A percentile compares a stretch with the other conserved stretches of the same genome.
These are phyloP conservation scores for Myotis planiceps DNA, from an alignment of 2,797 vertebrate species.

Conservation along the genomic window DNA sequence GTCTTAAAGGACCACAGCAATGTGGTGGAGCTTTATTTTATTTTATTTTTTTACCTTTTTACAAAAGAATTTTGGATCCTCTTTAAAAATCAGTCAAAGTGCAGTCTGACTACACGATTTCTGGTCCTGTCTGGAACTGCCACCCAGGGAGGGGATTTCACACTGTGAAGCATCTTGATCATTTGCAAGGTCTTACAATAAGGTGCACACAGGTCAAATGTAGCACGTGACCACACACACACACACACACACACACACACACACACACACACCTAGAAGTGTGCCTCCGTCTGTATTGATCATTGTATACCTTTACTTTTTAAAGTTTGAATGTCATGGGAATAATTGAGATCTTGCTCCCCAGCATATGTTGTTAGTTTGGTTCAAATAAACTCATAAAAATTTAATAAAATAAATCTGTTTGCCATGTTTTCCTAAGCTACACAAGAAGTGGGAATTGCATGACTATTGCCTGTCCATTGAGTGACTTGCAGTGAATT, in stretches of 20 bases:
- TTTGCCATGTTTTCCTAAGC: not conserved
- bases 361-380: not conserved
- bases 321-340: not conserved
- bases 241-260: not conserved
- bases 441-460: not conserved
- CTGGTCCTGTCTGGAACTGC: not conserved
- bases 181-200: not conserved
- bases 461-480: not conserved
- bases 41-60: not conserved
- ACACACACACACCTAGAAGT: not conserved
- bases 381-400: not conserved
- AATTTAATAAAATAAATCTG: not conserved
- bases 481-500: not conserved
- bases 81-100: constrained; percentile 30
- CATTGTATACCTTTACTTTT: not conserved
- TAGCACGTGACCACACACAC: not conserved
- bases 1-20: constrained; percentile 40
- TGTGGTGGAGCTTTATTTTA: not conserved
- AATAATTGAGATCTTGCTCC: not conserved
- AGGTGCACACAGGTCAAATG: not conserved
- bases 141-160: not conserved
- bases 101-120: not conserved
- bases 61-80: not conserved
- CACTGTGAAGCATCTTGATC: not conserved
- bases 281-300: not conserved